phyloP scores from a whole-genome alignment of 2,113 vertebrate species.

The Parotia lawesii region DNA sequence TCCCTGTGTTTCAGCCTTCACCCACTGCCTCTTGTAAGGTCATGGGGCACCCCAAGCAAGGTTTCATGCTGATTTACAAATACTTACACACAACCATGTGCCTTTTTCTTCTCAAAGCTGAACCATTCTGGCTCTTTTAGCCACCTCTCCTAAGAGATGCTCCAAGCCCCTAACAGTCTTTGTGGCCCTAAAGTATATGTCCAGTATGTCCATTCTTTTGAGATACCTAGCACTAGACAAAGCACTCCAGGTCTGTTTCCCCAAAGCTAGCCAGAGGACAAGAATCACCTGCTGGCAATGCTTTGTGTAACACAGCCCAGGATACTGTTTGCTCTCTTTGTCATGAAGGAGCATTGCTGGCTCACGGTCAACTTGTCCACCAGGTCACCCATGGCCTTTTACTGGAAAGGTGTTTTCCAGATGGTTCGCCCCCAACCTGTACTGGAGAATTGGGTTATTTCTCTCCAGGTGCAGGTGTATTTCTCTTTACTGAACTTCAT shows the following conservation, averaged over 20 bases:
- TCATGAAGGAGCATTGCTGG: neutral
- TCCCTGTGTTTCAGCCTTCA: neutral
- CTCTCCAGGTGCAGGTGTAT: neutral
- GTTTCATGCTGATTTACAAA: neutral
- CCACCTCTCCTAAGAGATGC: neutral
- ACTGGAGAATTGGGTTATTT: neutral
- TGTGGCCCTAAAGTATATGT: neutral
- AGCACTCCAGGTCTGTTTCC: neutral
- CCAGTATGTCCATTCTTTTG: neutral
- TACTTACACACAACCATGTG: neutral
- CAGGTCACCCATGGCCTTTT: neutral
- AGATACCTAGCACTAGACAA: neutral
- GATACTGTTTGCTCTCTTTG: neutral
- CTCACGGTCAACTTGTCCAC: neutral
- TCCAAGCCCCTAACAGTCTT: neutral
- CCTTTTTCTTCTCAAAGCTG: neutral
- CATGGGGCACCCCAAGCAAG: rapidly evolving
- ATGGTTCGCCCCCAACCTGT: too few relatives aligned
- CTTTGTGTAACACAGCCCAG: neutral
- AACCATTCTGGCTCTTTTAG: neutral
- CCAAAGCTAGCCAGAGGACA: neutral
- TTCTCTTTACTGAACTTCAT: neutral
- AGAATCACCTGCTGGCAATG: neutral
- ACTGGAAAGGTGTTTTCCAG: neutral
- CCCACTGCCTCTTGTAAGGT: neutral